A percentile compares a stretch with the other conserved stretches of the same genome.
phyloP scores from a whole-genome alignment of 2,113 vertebrate genomes.

The Mustela lutreola region DNA sequence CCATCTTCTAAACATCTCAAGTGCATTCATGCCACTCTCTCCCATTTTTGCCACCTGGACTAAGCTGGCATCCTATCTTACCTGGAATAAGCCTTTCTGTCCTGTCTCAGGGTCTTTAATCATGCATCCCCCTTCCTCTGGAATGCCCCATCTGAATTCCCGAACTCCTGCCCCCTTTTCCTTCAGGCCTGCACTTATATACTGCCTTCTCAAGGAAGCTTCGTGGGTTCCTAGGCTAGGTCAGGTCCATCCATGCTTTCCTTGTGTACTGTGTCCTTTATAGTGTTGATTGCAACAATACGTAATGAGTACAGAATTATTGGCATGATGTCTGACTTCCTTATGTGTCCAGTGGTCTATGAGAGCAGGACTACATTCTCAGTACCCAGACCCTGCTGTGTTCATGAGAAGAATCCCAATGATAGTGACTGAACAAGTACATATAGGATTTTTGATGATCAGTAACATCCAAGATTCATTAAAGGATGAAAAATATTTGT shows the following conservation, averaged over 20 bases:
- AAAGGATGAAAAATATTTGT: background rate
- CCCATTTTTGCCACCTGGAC: background rate
- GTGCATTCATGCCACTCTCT: background rate
- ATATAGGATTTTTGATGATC: background rate
- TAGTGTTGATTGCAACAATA: background rate
- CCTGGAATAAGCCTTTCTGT: background rate
- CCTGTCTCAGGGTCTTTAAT: background rate
- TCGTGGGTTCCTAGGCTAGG: background rate
- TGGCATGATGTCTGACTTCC: background rate
- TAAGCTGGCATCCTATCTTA: background rate
- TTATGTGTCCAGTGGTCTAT: background rate
- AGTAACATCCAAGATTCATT: slow-evolving; percentile 17
- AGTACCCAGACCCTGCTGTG: background rate
- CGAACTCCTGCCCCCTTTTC: background rate
- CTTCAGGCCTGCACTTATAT: background rate
- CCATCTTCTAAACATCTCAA: background rate
- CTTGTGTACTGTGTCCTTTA: background rate
- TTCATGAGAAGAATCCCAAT: background rate
- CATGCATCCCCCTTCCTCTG: background rate
- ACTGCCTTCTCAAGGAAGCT: background rate
- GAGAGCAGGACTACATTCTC: background rate
- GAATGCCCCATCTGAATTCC: background rate
- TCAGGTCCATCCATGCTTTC: background rate
- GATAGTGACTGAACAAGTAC: background rate
- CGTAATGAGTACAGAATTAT: background rate